Conservation (phyloP, 2,113 vertebrate genomes). For the Oenanthe oenanthe region DNA sequence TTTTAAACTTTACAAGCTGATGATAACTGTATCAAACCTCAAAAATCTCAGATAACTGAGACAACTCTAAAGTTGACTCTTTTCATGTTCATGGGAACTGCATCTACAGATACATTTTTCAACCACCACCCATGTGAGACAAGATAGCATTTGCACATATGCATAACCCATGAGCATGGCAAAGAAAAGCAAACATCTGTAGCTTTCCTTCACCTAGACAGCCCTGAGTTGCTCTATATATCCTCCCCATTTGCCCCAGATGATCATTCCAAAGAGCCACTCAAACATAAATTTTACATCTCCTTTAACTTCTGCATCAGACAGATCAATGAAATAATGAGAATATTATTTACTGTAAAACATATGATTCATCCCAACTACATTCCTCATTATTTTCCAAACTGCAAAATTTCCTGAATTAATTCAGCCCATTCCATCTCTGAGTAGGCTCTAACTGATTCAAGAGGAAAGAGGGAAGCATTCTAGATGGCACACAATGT, state of each 20-base stretch:
- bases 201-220: background rate
- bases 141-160: background rate
- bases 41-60: background rate
- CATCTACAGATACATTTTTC: background rate
- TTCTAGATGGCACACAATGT: accelerated
- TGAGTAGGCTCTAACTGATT: background rate
- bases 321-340: background rate
- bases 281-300: background rate
- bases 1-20: background rate
- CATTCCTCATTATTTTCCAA: background rate
- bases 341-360: background rate
- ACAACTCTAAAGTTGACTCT: background rate
- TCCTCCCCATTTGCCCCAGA: background rate
- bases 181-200: background rate
- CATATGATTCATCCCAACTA: background rate
- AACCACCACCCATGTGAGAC: background rate
- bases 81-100: background rate
- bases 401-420: background rate
- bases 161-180: background rate
- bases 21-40: background rate
- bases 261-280: background rate
- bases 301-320: background rate
- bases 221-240: background rate
- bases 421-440: background rate
- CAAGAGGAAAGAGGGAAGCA: background rate